Conservation (phyloP, 2,888 invertebrate genomes). For the Cephus pulcher region DNA sequence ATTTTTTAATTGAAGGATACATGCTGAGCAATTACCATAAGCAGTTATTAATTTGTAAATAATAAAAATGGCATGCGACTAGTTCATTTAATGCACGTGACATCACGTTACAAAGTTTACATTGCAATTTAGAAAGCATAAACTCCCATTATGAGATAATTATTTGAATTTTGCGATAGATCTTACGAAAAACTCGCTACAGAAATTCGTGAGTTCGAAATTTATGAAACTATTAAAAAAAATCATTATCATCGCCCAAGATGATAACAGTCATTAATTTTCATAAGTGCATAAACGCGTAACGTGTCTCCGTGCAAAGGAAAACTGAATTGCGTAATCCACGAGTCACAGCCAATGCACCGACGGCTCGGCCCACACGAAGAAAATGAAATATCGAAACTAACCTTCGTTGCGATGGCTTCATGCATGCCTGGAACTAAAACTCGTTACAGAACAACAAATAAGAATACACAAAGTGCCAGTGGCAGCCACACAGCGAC, state of each 20-base stretch:
- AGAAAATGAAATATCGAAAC: slow-evolving; percentile 25
- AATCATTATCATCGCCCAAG: not conserved
- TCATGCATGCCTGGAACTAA: slow-evolving; percentile 38
- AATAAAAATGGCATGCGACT: not conserved
- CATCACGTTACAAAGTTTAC: not conserved
- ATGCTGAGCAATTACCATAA: not conserved
- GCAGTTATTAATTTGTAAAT: not conserved
- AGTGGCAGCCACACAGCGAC: slow-evolving; percentile 22
- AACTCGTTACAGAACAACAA: slow-evolving; percentile 24
- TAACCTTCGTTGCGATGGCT: slow-evolving; percentile 40
- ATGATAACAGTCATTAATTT: not conserved
- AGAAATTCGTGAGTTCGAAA: not conserved
- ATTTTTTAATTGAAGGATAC: not conserved
- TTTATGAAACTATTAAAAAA: not conserved
- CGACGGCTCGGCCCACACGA: slow-evolving; percentile 15
- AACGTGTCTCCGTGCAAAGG: not conserved
- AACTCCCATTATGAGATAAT: not conserved
- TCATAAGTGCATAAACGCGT: not conserved
- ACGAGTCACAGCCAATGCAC: slow-evolving; percentile 28
- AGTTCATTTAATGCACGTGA: not conserved
- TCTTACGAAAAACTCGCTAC: not conserved
- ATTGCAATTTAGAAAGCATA: not conserved
- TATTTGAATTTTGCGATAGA: not conserved
- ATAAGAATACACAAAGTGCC: slow-evolving; percentile 25
- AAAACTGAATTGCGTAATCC: not conserved